These are phyloP conservation scores for Melieria crassipennis DNA, from an alignment of 2,888 invertebrate species.

Conservation along the genomic window DNA sequence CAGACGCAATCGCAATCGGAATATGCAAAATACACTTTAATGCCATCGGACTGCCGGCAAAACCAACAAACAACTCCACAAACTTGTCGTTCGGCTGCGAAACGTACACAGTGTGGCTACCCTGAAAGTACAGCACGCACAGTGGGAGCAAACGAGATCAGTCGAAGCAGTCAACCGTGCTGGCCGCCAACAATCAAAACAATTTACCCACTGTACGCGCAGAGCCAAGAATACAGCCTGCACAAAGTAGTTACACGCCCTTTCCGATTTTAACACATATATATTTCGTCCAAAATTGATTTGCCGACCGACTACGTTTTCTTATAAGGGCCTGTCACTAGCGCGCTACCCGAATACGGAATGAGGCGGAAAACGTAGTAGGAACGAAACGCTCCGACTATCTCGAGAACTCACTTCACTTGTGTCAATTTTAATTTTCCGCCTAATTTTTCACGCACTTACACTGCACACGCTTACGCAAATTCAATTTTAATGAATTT, in stretches of 20 bases:
- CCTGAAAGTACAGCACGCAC: constrained; percentile 49
- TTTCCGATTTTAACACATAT: not conserved
- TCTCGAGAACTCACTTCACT: constrained; percentile 39
- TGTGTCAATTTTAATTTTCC: constrained; percentile 45
- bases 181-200: too few relatives aligned
- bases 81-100: not conserved
- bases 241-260: not conserved
- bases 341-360: constrained; percentile 33
- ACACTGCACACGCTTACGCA: not conserved
- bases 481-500: constrained; percentile 25
- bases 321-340: constrained; percentile 5
- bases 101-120: constrained; percentile 29
- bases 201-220: too few relatives aligned
- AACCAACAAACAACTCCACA: not conserved
- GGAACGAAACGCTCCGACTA: constrained; percentile 40
- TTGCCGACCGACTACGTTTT: constrained; percentile 7
- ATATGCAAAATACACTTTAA: too few relatives aligned
- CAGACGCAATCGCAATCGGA: too few relatives aligned
- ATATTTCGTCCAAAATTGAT: not conserved
- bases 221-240: not conserved
- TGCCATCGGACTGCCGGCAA: not conserved
- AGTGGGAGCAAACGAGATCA: constrained; percentile 45
- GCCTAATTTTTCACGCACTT: constrained; percentile 37
- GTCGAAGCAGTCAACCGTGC: not conserved
- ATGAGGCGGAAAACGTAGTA: constrained; percentile 46